Evolutionary conservation across 2,113 vertebrate species (phyloP).

Genomic region (Mustela lutreola): DNA sequence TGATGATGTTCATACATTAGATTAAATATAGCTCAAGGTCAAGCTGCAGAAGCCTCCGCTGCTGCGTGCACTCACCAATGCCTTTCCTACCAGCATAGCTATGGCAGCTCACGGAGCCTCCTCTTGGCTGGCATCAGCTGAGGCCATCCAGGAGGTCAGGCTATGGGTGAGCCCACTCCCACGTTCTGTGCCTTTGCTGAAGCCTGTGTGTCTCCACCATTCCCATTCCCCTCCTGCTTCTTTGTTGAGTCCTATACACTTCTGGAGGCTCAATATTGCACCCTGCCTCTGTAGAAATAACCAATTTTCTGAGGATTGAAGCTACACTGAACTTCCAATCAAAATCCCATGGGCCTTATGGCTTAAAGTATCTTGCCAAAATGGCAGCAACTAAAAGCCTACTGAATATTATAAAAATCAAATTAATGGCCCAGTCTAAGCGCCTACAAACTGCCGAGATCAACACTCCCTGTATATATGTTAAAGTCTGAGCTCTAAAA

Average conservation of each 20-base stretch:
- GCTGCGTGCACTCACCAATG: not conserved
- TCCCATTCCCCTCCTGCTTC: not conserved
- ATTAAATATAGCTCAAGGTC: slow-evolving; percentile 9
- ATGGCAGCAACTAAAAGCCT: not conserved
- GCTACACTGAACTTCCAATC: not conserved
- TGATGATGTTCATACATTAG: not conserved
- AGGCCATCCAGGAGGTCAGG: not conserved
- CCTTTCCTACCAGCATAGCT: not conserved
- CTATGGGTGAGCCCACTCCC: not conserved
- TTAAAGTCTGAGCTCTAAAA: not conserved
- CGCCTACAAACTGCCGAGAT: not conserved
- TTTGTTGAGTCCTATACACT: not conserved
- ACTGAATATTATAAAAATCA: not conserved
- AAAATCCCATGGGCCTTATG: not conserved
- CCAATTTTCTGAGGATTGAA: not conserved
- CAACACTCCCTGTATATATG: not conserved
- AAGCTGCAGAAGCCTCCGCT: not conserved
- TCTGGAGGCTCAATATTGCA: not conserved
- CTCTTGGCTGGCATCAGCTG: not conserved
- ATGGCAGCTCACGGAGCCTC: not conserved
- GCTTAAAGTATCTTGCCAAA: not conserved
- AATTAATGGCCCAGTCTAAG: not conserved
- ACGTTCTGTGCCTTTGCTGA: not conserved
- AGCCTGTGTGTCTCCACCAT: not conserved
- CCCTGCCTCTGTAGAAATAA: not conserved